Evolutionary conservation across 2,888 invertebrate species (phyloP), one percentile per base, ranked within the genome.

Genomic region (Lasioglossum calceatum): DNA sequence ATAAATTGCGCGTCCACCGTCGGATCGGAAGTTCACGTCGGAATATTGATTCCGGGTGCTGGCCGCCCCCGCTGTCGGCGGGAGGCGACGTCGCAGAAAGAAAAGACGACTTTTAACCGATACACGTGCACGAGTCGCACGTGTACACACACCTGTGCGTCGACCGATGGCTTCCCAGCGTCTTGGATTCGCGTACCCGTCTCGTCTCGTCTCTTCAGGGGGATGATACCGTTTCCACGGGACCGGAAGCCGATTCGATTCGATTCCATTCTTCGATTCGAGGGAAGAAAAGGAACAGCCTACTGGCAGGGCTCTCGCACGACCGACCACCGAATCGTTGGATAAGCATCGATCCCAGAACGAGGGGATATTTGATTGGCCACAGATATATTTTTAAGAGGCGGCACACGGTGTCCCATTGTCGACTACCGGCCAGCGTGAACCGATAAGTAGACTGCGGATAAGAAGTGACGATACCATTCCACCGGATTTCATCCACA

Each of bases 41-140:
- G 91, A 92, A 92, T 93, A 93, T 93, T 90, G 93, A 93, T 92
- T 92, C n/a, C 23, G 76, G 64, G 47, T 61, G 42, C 42, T 19
- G 39, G 39, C 42, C 71, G 12, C 39, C 42, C 42, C 8, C 67
- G 36, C 39, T 23, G 71, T 42, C 71, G 71, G 14, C 71, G 76
- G 42, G 39, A 82, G 82, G 86, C 42, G 84, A 50, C 72, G 44
- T 71, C 47, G 81, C 79, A 70, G 81, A 86, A 85, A 90, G 78
- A 82, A 82, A 84, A 81, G 79, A 78, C 27, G 77, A 76, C 80
- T 88, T 87, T 87, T 90, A 87, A 90, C 85, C 85, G 90, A 88
- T 90, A 90, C 79, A 86, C 85, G 72, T 70, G 71, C 77, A 32
- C 54, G n/a, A 54, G 32, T 36, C 36, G 36, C 74, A 73, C 76